These are phyloP conservation scores for Hyposoter didymator DNA, from an alignment of 2,888 invertebrate species.

Conservation along the genomic window DNA sequence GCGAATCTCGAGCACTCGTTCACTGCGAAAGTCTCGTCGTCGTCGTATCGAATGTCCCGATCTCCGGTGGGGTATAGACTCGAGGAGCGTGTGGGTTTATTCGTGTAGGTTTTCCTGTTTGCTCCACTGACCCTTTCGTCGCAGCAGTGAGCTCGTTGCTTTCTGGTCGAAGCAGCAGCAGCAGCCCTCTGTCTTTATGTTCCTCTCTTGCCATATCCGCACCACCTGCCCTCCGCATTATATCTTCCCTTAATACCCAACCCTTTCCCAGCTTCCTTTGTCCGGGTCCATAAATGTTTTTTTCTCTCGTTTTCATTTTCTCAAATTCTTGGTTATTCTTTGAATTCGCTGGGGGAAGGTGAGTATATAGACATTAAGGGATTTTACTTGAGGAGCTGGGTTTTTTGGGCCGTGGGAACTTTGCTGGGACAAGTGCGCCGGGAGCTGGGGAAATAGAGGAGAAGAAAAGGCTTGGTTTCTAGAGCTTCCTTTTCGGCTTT, in stretches of 20 bases:
- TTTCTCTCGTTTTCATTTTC: slow-evolving; percentile 38
- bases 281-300: not conserved
- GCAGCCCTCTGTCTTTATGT: slow-evolving; percentile 51
- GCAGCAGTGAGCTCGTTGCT: slow-evolving; percentile 20
- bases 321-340: slow-evolving; percentile 24
- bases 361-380: not conserved
- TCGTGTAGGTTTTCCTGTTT: slow-evolving; percentile 51
- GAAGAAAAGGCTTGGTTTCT: not conserved
- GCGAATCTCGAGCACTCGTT: not conserved
- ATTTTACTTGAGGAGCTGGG: not conserved
- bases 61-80: slow-evolving; percentile 40
- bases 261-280: slow-evolving; percentile 48
- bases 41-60: slow-evolving; percentile 59
- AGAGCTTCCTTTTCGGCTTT: not conserved
- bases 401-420: slow-evolving; percentile 28
- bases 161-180: not conserved
- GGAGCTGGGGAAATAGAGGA: not conserved
- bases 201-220: slow-evolving; percentile 55
- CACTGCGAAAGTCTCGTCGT: slow-evolving; percentile 16
- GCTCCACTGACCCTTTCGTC: slow-evolving; percentile 64
- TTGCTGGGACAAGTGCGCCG: not conserved
- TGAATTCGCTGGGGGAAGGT: not conserved
- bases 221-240: slow-evolving; percentile 56
- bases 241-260: slow-evolving; percentile 32
- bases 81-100: slow-evolving; percentile 5